phyloP scores from a whole-genome alignment of 2,888 invertebrate species.

The Periphyllus acericola region DNA sequence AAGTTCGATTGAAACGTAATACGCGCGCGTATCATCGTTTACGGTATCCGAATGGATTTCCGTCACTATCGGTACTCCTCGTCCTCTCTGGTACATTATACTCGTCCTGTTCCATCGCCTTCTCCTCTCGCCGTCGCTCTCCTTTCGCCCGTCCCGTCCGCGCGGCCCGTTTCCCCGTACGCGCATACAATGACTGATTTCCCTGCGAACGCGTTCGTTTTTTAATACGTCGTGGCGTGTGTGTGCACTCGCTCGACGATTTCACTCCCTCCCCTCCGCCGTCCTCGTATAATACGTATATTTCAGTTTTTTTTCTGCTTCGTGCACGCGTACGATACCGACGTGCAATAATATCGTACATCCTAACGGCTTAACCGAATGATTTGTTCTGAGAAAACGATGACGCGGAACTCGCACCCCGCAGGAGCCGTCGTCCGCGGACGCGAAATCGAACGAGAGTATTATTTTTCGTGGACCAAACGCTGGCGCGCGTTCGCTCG shows the following conservation, averaged over 20 bases:
- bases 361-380: neutral
- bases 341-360: neutral
- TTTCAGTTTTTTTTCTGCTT: neutral
- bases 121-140: too few species aligned
- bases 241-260: neutral
- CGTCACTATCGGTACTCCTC: neutral
- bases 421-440: neutral
- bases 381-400: conserved; percentile 3
- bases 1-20: conserved; percentile 43
- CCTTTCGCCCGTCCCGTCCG: too few species aligned
- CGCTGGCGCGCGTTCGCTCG: too few species aligned
- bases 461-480: too few species aligned
- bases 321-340: neutral
- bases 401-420: neutral
- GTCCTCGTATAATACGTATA: neutral
- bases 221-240: neutral
- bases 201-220: neutral
- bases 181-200: neutral
- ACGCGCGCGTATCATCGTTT: neutral
- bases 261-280: neutral
- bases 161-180: neutral
- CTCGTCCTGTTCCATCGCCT: neutral
- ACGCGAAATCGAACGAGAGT: too few species aligned
- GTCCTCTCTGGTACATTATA: neutral
- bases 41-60: neutral